Evolutionary conservation across 2,888 invertebrate species (phyloP).

Genomic region (Neoascia interrupta): DNA sequence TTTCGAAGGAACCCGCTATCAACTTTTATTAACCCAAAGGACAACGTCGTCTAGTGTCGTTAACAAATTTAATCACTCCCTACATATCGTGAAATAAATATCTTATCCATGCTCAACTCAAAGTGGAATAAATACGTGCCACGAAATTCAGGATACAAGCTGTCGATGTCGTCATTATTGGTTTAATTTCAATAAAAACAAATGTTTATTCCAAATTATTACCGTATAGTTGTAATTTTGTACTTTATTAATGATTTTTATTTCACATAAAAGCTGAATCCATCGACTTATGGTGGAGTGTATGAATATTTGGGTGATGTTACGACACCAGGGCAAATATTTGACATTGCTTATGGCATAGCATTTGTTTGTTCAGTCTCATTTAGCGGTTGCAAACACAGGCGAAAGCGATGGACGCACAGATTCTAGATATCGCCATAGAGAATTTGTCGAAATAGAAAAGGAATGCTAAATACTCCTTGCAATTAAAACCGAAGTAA

Average conservation of each 20-base stretch:
- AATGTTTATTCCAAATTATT: conserved; percentile 47
- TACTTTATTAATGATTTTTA: conserved; percentile 45
- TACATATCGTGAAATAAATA: not conserved
- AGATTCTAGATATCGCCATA: no score
- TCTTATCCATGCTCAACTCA: conserved; percentile 10
- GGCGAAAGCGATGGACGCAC: no score
- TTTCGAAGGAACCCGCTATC: not conserved
- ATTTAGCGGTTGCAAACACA: no score
- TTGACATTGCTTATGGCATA: no score
- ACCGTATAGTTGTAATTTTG: conserved; percentile 1
- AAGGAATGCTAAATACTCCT: no score
- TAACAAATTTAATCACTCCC: conserved; percentile 29
- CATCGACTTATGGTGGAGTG: no score
- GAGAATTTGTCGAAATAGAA: no score
- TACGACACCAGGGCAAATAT: no score
- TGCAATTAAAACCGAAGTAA: no score
- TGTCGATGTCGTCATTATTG: conserved; percentile 41
- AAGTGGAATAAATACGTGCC: conserved; percentile 1
- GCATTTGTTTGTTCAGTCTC: no score
- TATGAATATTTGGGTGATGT: no score
- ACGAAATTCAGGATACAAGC: conserved; percentile 4
- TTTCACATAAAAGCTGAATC: conserved; percentile 22
- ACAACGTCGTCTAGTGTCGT: not conserved
- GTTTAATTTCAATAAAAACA: conserved; percentile 44
- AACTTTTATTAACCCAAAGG: conserved; percentile 9